These are phyloP conservation scores for Ochlodes sylvanus DNA, from an alignment of 2,888 invertebrate species.

Conservation along the genomic window DNA sequence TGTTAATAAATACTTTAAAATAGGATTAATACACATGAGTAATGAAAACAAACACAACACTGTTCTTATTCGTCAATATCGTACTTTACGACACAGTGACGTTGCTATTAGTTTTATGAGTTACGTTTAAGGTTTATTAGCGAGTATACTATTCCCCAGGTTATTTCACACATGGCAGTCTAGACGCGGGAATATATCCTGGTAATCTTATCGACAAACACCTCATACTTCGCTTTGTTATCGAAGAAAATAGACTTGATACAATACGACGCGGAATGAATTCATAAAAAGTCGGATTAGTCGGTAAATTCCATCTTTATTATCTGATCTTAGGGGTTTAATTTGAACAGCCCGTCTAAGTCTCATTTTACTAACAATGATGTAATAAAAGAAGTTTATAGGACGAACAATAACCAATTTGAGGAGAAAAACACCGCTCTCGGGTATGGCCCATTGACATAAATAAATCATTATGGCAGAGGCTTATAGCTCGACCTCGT, in stretches of 20 bases:
- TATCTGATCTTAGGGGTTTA: constrained; percentile 63
- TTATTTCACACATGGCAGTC: constrained; percentile 80
- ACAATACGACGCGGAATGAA: constrained; percentile 50
- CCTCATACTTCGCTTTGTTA: constrained; percentile 44
- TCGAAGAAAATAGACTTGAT: constrained; percentile 31
- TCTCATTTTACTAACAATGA: constrained; percentile 79
- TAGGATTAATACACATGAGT: neutral
- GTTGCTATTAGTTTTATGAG: constrained; percentile 78
- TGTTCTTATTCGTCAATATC: constrained; percentile 68
- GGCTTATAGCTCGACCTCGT: constrained; percentile 48
- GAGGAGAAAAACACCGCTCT: constrained; percentile 71
- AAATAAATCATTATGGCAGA: constrained; percentile 79
- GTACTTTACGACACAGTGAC: constrained; percentile 76
- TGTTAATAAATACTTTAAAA: too few species aligned
- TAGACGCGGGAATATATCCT: constrained; percentile 72
- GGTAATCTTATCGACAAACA: constrained; percentile 59
- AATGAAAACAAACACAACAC: constrained; percentile 42
- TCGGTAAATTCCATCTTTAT: constrained; percentile 69
- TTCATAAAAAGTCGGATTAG: constrained; percentile 64
- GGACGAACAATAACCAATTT: constrained; percentile 81
- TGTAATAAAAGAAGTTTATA: constrained; percentile 81
- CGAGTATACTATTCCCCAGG: constrained; percentile 73
- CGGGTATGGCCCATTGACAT: constrained; percentile 79
- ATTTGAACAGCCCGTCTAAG: constrained; percentile 68
- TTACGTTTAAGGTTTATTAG: constrained; percentile 81